Percentiles rank a stretch among this genome's conserved stretches.
Conservation (phyloP, 2,113 vertebrate species). For the Climacteris rufus region DNA sequence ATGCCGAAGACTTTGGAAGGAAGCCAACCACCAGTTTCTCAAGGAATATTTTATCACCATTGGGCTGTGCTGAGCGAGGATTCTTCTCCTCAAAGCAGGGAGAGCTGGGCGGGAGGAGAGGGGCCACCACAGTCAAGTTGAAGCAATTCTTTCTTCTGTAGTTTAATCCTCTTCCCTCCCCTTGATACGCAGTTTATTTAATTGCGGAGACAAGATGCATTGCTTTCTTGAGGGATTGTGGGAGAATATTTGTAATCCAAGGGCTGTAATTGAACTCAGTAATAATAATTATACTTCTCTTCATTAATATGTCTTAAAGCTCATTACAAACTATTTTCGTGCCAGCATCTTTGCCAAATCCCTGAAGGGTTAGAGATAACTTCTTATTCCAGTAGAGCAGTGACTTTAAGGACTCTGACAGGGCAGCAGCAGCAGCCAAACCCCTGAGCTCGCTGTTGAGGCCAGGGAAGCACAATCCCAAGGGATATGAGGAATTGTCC, state of each 20-base stretch:
- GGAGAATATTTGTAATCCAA: constrained; percentile 58
- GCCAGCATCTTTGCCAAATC: constrained; percentile 50
- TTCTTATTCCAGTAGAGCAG: constrained; percentile 1
- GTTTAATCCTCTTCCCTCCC: constrained; percentile 48
- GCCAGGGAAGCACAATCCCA: background rate
- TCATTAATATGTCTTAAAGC: constrained; percentile 57
- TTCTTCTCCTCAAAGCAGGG: background rate
- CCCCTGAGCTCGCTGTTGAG: background rate
- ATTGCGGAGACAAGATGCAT: constrained; percentile 28
- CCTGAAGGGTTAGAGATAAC: constrained; percentile 24
- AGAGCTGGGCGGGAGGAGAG: background rate
- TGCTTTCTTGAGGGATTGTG: constrained; percentile 55
- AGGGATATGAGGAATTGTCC: background rate
- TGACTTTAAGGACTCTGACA: background rate
- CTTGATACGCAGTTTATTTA: constrained; percentile 41
- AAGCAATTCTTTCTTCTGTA: constrained; percentile 9
- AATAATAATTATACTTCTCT: constrained; percentile 59
- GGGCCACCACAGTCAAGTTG: constrained; percentile 12
- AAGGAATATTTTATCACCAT: background rate
- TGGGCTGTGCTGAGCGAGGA: background rate
- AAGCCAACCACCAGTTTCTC: background rate
- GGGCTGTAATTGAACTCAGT: constrained; percentile 51
- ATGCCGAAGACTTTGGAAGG: background rate
- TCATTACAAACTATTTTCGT: constrained; percentile 60
- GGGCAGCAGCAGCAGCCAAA: background rate